Conservation (phyloP, 1,140 invertebrate species). For the Chrysomallon squamiferum region DNA sequence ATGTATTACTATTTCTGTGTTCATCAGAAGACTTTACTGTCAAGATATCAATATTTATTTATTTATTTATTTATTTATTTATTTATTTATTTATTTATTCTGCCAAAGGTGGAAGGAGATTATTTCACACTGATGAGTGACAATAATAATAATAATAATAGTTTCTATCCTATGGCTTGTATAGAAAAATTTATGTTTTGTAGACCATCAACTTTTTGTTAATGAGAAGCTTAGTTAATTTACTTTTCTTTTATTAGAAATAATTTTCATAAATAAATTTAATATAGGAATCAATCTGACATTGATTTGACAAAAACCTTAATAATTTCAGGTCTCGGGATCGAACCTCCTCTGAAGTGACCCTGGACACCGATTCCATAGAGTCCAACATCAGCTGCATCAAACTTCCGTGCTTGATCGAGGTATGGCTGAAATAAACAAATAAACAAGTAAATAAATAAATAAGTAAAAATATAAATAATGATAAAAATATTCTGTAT, state of each 20-base stretch:
- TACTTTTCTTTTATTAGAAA: no score
- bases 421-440: constrained; percentile 4
- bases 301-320: no score
- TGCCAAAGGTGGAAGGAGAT: neutral
- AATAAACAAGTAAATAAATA: neutral
- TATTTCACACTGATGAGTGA: neutral
- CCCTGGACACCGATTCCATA: constrained; percentile 15
- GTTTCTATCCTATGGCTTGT: no score
- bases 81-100: neutral
- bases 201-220: no score
- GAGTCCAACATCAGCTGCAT: constrained; percentile 5
- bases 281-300: no score
- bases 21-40: neutral
- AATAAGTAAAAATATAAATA: no score
- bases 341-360: constrained; percentile 1
- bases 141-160: no score
- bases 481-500: no score
- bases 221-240: no score
- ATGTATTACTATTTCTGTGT: no score
- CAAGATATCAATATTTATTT: neutral
- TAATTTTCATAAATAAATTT: no score
- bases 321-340: neutral
- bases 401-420: neutral
- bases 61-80: neutral
- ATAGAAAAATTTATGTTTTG: no score